Conservation (phyloP, 2,888 invertebrate genomes). For the Pristionchus japonicus region DNA sequence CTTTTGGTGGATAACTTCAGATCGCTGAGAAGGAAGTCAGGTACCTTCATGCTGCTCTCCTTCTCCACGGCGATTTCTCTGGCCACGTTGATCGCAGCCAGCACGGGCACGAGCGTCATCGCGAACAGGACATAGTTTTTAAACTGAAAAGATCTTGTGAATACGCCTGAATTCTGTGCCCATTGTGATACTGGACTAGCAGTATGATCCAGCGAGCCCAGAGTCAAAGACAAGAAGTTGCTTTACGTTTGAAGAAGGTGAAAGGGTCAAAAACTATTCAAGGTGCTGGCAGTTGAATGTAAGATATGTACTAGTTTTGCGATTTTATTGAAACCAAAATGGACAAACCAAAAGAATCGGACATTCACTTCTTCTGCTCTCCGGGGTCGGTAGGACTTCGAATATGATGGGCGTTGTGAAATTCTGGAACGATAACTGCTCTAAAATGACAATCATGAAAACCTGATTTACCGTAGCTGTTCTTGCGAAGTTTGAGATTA, state of each 20-base stretch:
- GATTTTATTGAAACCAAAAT: not conserved
- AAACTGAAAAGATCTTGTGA: no score
- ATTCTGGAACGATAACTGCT: not conserved
- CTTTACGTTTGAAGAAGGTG: no score
- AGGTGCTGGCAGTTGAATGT: no score
- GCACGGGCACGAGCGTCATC: not conserved
- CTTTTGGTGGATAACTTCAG: no score
- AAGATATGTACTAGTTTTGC: not conserved
- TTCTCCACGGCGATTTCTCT: constrained; percentile 24
- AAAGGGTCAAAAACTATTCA: no score
- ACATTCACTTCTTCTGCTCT: not conserved
- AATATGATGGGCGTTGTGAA: not conserved
- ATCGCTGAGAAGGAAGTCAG: constrained; percentile 20
- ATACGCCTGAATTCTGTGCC: no score
- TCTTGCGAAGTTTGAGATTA: not conserved
- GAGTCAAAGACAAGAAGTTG: no score
- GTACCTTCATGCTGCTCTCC: constrained; percentile 20
- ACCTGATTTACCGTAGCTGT: not conserved
- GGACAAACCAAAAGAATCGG: not conserved
- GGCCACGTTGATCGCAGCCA: constrained; percentile 36
- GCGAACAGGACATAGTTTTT: not conserved
- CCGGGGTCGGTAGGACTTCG: not conserved
- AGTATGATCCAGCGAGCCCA: no score
- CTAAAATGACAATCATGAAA: not conserved
- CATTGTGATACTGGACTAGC: no score